Percentiles rank a stretch among this genome's conserved stretches.
These are phyloP conservation scores for Solenodon paradoxus DNA, from an alignment of 2,113 vertebrate species.

Conservation along the genomic window DNA sequence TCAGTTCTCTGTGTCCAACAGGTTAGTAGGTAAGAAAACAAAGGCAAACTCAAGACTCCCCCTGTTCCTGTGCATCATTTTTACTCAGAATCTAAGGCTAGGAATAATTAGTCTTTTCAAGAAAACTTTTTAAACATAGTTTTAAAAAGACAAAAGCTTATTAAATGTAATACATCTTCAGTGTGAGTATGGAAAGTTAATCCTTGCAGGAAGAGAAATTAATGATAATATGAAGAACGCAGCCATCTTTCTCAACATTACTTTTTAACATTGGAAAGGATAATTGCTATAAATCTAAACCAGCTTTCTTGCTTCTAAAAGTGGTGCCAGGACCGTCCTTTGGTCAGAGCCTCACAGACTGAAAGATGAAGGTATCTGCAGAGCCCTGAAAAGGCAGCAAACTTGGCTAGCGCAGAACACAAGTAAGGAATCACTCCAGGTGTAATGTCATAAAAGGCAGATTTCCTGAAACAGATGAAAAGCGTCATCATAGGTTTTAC, in stretches of 20 bases:
- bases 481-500: neutral
- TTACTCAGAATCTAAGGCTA: neutral
- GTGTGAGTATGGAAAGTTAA: neutral
- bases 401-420: neutral
- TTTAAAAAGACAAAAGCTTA: neutral
- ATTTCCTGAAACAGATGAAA: neutral
- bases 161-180: neutral
- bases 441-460: neutral
- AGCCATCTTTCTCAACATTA: neutral
- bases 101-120: neutral
- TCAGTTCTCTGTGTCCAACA: neutral
- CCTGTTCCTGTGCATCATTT: neutral
- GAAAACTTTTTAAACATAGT: slow-evolving; percentile 22
- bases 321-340: neutral
- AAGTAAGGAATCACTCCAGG: neutral
- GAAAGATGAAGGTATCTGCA: neutral
- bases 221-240: fast-evolving
- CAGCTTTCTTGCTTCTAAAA: neutral
- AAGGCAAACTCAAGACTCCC: neutral
- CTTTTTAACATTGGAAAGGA: neutral
- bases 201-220: neutral
- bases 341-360: neutral
- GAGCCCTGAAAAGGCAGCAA: neutral
- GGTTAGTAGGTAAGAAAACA: neutral
- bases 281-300: neutral